Evolutionary conservation across 2,113 vertebrate species (phyloP), one percentile per base, ranked within the genome.

Genomic region (Ictalurus punctatus): DNA sequence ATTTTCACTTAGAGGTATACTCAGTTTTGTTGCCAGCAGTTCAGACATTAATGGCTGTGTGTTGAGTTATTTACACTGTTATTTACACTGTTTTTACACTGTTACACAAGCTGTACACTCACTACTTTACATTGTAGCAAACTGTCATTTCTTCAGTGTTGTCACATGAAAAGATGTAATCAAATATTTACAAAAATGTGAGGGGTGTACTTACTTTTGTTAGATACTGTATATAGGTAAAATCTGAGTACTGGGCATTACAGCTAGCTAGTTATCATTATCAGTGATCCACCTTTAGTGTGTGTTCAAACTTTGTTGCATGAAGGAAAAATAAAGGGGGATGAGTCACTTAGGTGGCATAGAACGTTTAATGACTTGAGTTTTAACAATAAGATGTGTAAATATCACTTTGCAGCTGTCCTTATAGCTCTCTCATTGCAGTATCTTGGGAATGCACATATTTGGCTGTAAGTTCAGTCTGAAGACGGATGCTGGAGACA

Each of bases 401-500:
- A 52, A 16, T 5, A 13, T 30, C 2, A 56, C 14, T 56, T 81
- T 56, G 27, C 5, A 81, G n/a, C 30, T 82, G 54, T 37, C 80
- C 54, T 82, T 61, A 37, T 37, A 58, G 14, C 23, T 27, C 5
- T 37, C 14, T 86, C 21, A 80, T 63, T 83, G 78, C 91, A 99
- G 98, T 93, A 99, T 99, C 88, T 95, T 99, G 44, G 98, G 98
- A 89, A 99, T 99, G 98, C 98, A 99, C 92, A 99, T 99, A 91
- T 99, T 99, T 80, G 98, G 98, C 90, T 99, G 98, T 92, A 99
- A 99, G 92, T 99, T 99, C 95, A 99, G 98, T 92, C 96, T 99
- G 40, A 97, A 97, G 92, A 99, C 97, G 0, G 98, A 99, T 71
- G 96, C 96, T 0, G 98, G 98, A 82, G 98, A 99, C 91, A 99